These are phyloP conservation scores for Zaprionus ornatus DNA, from an alignment of 1,140 invertebrate species.

Conservation along the genomic window DNA sequence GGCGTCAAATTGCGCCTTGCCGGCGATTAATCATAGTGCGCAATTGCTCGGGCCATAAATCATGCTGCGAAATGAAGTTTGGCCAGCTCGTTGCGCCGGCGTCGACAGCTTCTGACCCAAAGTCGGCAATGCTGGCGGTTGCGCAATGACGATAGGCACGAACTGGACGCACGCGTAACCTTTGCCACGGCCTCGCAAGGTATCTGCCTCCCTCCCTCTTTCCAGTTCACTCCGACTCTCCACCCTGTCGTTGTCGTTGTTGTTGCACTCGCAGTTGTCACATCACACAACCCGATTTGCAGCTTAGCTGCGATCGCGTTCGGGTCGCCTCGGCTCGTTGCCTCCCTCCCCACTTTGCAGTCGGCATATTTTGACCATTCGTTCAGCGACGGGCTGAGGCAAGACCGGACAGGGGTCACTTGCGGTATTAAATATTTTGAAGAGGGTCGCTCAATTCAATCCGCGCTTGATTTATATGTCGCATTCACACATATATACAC, in stretches of 20 bases:
- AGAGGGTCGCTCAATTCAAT: conserved; percentile 71
- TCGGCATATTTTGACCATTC: conserved; percentile 60
- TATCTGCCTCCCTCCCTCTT: not conserved
- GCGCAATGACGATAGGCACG: conserved; percentile 51
- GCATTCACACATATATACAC: not conserved
- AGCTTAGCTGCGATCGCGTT: conserved; percentile 18
- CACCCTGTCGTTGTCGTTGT: not conserved
- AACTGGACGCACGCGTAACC: conserved; percentile 73
- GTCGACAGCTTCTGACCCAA: conserved; percentile 67
- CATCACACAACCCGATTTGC: conserved; percentile 41
- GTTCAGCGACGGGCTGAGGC: conserved; percentile 9
- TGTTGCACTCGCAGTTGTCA: conserved; percentile 39
- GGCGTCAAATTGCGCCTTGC: conserved; percentile 14
- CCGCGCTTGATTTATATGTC: conserved; percentile 66
- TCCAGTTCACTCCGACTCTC: not conserved
- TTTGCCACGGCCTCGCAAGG: conserved; percentile 49
- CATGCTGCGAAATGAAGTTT: conserved; percentile 37
- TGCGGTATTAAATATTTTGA: conserved; percentile 80
- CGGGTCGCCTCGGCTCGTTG: not conserved
- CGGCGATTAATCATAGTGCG: conserved; percentile 43
- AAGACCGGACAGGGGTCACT: conserved; percentile 72
- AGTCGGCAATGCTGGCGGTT: conserved; percentile 14
- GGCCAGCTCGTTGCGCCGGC: conserved; percentile 32
- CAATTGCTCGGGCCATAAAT: conserved; percentile 59
- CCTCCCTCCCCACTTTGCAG: conserved; percentile 22